Conservation (phyloP, 2,797 vertebrate species). For the Protosalanx chinensis region DNA sequence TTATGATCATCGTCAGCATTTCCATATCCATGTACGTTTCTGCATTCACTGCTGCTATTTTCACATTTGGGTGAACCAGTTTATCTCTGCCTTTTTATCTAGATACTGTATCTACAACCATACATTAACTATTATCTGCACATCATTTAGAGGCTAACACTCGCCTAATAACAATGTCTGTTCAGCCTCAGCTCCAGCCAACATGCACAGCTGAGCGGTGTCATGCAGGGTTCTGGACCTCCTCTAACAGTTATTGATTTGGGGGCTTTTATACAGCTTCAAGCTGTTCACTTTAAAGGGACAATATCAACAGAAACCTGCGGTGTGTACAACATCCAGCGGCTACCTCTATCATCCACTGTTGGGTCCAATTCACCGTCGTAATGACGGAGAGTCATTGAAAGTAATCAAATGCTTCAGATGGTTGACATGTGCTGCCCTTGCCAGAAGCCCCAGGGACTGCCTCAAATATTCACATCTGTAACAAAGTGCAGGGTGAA, state of each 20-base stretch:
- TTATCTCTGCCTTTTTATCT: constrained; percentile 59
- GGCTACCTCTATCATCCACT: constrained; percentile 28
- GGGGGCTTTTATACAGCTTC: constrained; percentile 40
- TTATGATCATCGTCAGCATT: neutral
- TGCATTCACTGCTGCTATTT: neutral
- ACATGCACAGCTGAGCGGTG: constrained; percentile 72
- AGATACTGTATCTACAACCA: constrained; percentile 67
- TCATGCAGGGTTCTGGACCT: constrained; percentile 58
- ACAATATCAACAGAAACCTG: constrained; percentile 32
- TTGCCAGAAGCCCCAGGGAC: constrained; percentile 38
- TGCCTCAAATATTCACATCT: constrained; percentile 5
- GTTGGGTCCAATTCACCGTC: constrained; percentile 13
- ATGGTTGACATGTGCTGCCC: constrained; percentile 21
- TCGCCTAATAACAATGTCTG: constrained; percentile 69
- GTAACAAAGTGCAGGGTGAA: constrained; percentile 31
- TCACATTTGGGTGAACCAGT: constrained; percentile 40
- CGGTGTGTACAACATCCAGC: constrained; percentile 37
- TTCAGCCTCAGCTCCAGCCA: constrained; percentile 59
- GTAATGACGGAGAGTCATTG: constrained; percentile 31
- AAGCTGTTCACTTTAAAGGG: constrained; percentile 53
- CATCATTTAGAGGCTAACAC: constrained; percentile 71
- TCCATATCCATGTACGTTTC: neutral
- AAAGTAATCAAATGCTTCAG: constrained; percentile 49
- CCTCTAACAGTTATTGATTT: constrained; percentile 69
- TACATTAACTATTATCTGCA: constrained; percentile 74